These are phyloP conservation scores for Brachionus rubens DNA, from an alignment of 1,140 invertebrate species.

Conservation along the genomic window DNA sequence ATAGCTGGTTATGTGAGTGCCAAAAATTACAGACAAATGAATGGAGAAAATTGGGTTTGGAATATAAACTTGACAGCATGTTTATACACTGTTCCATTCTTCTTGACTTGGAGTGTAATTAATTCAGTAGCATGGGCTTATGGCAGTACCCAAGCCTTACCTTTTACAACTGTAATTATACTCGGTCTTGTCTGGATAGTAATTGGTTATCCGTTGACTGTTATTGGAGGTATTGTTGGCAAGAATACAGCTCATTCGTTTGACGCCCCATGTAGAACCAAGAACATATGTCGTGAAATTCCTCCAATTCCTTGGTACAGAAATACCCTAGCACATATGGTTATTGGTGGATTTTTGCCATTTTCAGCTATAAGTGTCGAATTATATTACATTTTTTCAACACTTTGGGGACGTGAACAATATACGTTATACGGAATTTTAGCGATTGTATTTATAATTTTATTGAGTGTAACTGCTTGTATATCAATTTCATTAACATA, in stretches of 20 bases:
- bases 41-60: constrained; percentile 63
- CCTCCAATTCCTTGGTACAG: constrained; percentile 62
- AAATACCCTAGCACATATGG: constrained; percentile 60
- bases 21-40: constrained; percentile 62
- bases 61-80: constrained; percentile 63
- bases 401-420: constrained; percentile 64
- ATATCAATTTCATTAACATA: constrained; percentile 64
- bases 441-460: constrained; percentile 59
- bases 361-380: constrained; percentile 65
- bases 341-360: constrained; percentile 64
- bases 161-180: constrained; percentile 62
- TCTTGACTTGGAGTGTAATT: constrained; percentile 63
- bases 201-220: constrained; percentile 64
- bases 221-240: constrained; percentile 64
- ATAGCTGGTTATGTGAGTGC: constrained; percentile 63
- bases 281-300: constrained; percentile 64
- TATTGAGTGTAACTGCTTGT: constrained; percentile 63
- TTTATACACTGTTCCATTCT: constrained; percentile 63
- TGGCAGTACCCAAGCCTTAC: constrained; percentile 64
- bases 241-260: constrained; percentile 62
- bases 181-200: constrained; percentile 63
- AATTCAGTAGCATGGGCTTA: constrained; percentile 64
- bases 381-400: constrained; percentile 65
- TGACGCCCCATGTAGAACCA: constrained; percentile 63
- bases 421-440: constrained; percentile 52